Conservation (phyloP, 1,140 invertebrate genomes). For the Cyclargus thomasi region DNA sequence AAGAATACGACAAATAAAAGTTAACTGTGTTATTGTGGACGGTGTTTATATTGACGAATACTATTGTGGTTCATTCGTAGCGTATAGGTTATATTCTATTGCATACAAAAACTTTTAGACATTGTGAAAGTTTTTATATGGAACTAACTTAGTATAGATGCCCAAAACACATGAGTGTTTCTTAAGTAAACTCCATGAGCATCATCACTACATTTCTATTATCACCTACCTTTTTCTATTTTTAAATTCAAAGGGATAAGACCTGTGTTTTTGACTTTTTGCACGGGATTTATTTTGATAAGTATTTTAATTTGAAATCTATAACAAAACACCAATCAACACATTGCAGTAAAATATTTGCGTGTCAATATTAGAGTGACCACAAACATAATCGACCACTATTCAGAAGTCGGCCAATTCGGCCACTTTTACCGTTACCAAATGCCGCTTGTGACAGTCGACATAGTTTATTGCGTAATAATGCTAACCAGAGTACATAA, state of each 20-base stretch:
- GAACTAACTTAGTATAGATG: too few species aligned
- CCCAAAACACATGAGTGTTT: too few species aligned
- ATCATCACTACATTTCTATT: too few species aligned
- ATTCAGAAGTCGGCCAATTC: background rate
- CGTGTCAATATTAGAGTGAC: background rate
- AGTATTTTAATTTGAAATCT: too few species aligned
- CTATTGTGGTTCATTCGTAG: too few species aligned
- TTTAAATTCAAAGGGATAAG: constrained; percentile 1
- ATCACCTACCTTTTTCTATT: too few species aligned
- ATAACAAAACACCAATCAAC: too few species aligned
- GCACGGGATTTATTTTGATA: background rate
- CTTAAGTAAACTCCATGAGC: too few species aligned
- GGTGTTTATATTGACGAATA: background rate
- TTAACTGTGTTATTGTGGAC: constrained; percentile 13
- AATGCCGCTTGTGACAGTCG: background rate
- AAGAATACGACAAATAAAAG: constrained; percentile 14
- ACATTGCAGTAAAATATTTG: background rate
- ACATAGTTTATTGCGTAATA: background rate
- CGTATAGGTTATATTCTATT: too few species aligned
- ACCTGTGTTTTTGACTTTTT: constrained; percentile 16
- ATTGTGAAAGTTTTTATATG: too few species aligned
- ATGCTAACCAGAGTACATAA: background rate
- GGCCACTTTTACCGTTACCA: background rate
- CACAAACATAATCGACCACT: background rate
- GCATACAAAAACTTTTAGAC: too few species aligned